phyloP scores from a whole-genome alignment of 2,888 invertebrate species.

The Scaptomyza flava region DNA sequence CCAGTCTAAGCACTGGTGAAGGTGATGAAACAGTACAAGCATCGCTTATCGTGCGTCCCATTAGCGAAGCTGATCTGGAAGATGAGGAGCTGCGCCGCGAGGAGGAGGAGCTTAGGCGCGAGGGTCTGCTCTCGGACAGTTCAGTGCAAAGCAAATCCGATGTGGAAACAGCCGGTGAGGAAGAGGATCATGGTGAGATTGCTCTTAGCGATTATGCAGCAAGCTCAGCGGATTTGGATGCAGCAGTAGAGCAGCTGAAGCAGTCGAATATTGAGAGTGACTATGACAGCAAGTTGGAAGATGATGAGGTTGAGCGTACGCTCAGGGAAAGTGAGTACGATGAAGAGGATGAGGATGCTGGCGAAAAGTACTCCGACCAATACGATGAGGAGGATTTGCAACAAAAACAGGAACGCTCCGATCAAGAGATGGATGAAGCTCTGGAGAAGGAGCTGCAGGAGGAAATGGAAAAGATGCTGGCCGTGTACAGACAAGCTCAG shows the following conservation, averaged over 20 bases:
- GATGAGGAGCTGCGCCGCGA: conserved; percentile 77
- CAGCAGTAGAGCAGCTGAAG: conserved; percentile 73
- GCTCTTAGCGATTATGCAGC: conserved; percentile 77
- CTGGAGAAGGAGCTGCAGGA: conserved; percentile 67
- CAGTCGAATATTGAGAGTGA: conserved; percentile 65
- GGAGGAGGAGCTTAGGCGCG: conserved; percentile 79
- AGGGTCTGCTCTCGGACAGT: conserved; percentile 80
- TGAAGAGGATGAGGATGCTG: conserved; percentile 63
- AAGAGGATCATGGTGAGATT: conserved; percentile 60
- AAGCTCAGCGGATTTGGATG: conserved; percentile 80
- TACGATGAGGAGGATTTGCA: conserved; percentile 54
- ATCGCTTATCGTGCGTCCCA: conserved; percentile 88
- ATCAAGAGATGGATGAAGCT: conserved; percentile 68
- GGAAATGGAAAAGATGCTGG: conserved; percentile 73
- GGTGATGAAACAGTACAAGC: conserved; percentile 88
- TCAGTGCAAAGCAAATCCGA: conserved; percentile 82
- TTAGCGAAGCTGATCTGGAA: conserved; percentile 85
- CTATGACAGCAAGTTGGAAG: conserved; percentile 65
- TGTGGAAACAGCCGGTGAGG: conserved; percentile 81
- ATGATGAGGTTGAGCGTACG: conserved; percentile 76
- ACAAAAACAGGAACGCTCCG: conserved; percentile 47
- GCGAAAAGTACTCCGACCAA: conserved; percentile 62
- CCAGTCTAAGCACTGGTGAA: conserved; percentile 86
- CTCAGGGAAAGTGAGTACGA: conserved; percentile 72
- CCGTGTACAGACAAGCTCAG: conserved; percentile 52